Percentiles rank a stretch among this genome's conserved stretches.
These are phyloP conservation scores for Colinus virginianus DNA, from an alignment of 2,113 vertebrate genomes.

Conservation along the genomic window DNA sequence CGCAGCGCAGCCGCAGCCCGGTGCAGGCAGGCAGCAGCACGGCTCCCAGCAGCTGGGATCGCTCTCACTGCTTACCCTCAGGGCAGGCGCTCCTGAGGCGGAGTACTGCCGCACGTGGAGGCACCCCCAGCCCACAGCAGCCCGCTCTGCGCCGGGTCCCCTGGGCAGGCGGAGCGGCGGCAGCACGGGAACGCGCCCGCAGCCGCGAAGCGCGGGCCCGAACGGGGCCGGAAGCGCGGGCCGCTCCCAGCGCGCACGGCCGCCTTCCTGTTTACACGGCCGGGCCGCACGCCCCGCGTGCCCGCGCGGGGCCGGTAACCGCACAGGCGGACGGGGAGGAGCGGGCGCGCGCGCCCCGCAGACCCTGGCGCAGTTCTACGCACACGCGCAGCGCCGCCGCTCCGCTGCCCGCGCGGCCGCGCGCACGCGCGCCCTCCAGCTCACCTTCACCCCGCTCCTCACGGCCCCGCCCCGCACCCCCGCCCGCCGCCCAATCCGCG, in stretches of 20 bases:
- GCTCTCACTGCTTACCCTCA: background rate
- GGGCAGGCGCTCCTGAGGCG: background rate
- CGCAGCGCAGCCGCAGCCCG: background rate
- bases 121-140: background rate
- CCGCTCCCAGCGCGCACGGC: too few species aligned
- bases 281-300: too few species aligned
- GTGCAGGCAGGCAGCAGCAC: rapidly evolving
- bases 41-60: background rate
- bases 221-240: too few species aligned
- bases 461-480: background rate
- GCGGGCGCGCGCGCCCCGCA: too few species aligned
- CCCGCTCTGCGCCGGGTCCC: too few species aligned
- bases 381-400: background rate
- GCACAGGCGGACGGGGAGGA: too few species aligned
- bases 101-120: background rate
- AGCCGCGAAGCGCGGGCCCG: too few species aligned
- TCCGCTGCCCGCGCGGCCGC: too few species aligned
- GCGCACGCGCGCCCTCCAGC: constrained; percentile 71
- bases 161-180: background rate
- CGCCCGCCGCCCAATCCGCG: constrained; percentile 45
- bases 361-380: too few species aligned
- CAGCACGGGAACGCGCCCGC: too few species aligned
- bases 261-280: too few species aligned
- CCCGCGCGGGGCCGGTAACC: too few species aligned
- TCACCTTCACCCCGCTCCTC: constrained; percentile 76